Conservation (phyloP, 2,113 vertebrate genomes). For the Ceyx melanurus region DNA sequence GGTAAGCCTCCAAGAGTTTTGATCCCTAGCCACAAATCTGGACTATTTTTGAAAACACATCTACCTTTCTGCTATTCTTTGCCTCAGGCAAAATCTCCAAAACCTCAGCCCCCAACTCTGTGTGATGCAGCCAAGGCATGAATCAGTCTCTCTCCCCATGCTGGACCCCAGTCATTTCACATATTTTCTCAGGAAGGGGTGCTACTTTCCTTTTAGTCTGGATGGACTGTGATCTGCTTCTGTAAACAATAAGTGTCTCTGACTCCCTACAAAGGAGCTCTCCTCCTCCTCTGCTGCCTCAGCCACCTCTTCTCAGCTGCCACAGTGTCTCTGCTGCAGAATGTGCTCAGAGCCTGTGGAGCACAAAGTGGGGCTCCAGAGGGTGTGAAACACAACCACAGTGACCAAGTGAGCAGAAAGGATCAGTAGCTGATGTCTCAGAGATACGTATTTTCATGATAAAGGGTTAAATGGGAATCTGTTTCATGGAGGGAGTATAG, state of each 20-base stretch:
- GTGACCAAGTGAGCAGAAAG: neutral
- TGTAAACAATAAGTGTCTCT: slow-evolving; percentile 32
- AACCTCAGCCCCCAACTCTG: neutral
- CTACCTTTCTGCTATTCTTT: slow-evolving; percentile 56
- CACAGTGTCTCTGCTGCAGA: neutral
- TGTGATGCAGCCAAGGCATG: slow-evolving; percentile 50
- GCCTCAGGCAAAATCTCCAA: slow-evolving; percentile 41
- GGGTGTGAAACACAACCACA: neutral
- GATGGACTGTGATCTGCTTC: slow-evolving; percentile 42
- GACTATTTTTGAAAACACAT: slow-evolving; percentile 49
- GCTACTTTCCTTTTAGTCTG: slow-evolving; percentile 7
- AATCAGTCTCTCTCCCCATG: neutral
- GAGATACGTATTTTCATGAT: neutral
- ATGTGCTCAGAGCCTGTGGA: neutral
- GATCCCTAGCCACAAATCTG: slow-evolving; percentile 48
- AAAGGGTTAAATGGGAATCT: neutral
- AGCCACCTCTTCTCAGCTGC: neutral
- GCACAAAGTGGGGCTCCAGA: fast-evolving
- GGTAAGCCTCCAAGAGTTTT: slow-evolving; percentile 38
- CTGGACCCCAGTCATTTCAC: slow-evolving; percentile 18
- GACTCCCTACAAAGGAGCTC: neutral
- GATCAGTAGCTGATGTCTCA: neutral
- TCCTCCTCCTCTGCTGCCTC: neutral
- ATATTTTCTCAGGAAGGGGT: slow-evolving; percentile 50
- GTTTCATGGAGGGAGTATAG: neutral